Evolutionary conservation across 1,140 invertebrate genomes (phyloP), one percentile per base, ranked within the genome.

Genomic region (Dendrolimus kikuchii): DNA sequence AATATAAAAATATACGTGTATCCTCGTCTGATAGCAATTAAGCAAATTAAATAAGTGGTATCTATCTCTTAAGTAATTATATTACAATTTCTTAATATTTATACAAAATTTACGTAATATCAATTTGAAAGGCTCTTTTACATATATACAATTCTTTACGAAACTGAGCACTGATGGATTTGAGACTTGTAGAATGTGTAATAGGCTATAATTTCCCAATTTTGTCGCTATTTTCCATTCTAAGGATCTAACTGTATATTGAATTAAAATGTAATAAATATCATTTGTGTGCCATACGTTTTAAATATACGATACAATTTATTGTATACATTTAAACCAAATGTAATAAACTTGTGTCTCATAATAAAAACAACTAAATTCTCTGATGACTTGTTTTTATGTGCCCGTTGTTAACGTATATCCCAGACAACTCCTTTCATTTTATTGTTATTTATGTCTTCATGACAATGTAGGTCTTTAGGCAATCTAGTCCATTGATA

Each of bases 341-440:
- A 67, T 78, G 60, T 71, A 72, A 70, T 57, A 67, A 67, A 61
- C 60, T 61, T 76, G 59, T 70, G 59, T 70, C 64, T 72, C 63
- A 67, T 51, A 77, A 77, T 76, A 77, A 69, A 71, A 60, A 71
- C 66, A 63, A 64, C 61, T 68, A 66, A 73, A 64, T 69, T 71
- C 68, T 57, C 56, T 49, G 38, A 7, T 42, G 43, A 38, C 42
- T 39, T 48, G 46, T 42, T 50, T 50, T 50, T 8, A 49, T 37
- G 7, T 39, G n/a, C 23, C 2, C 4, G 38, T 39, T 40, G 5
- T 49, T 6, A 39, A 46, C 38, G 10, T 46, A 37, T 38, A 23
- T 23, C 23, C 3, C 1, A 23, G 23, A 23, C 23, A 23, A 23
- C 23, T 23, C 23, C 23, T 23, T 23, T 23, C 23, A 23, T 23